These are phyloP conservation scores for Drosophila austrosaltans DNA, from an alignment of 2,888 invertebrate species.

Conservation along the genomic window DNA sequence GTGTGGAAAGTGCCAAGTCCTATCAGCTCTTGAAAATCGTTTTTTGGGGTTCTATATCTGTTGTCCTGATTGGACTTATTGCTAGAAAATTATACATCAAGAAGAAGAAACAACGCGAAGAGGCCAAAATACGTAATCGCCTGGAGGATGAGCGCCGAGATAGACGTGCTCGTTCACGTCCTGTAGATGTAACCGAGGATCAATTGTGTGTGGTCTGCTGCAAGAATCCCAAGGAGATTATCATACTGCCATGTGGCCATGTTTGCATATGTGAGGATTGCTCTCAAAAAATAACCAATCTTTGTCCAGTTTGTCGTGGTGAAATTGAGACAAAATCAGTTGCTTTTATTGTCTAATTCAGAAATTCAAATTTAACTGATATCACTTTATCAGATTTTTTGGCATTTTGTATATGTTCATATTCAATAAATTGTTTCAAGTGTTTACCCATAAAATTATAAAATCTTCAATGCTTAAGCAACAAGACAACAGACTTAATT, in stretches of 20 bases:
- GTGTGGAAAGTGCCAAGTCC: constrained; percentile 89
- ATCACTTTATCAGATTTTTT: constrained; percentile 25
- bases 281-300: constrained; percentile 87
- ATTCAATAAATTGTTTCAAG: too few species aligned
- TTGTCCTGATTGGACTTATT: constrained; percentile 85
- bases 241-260: constrained; percentile 94
- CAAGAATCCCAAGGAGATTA: constrained; percentile 93
- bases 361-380: constrained; percentile 13
- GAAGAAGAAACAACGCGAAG: constrained; percentile 85
- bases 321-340: constrained; percentile 88
- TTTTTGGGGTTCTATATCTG: constrained; percentile 85
- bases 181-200: constrained; percentile 86
- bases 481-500: too few species aligned
- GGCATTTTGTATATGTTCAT: background rate
- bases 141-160: constrained; percentile 87
- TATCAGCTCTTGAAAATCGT: constrained; percentile 86
- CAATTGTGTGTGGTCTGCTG: constrained; percentile 93
- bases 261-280: constrained; percentile 95
- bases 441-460: too few species aligned
- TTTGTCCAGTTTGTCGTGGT: constrained; percentile 92
- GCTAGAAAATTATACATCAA: constrained; percentile 85
- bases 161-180: constrained; percentile 87
- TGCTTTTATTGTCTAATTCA: constrained; percentile 88
- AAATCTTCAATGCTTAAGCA: too few species aligned
- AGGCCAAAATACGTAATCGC: constrained; percentile 83